Evolutionary conservation across 2,888 invertebrate species (phyloP).

Genomic region (Pammene aurita): DNA sequence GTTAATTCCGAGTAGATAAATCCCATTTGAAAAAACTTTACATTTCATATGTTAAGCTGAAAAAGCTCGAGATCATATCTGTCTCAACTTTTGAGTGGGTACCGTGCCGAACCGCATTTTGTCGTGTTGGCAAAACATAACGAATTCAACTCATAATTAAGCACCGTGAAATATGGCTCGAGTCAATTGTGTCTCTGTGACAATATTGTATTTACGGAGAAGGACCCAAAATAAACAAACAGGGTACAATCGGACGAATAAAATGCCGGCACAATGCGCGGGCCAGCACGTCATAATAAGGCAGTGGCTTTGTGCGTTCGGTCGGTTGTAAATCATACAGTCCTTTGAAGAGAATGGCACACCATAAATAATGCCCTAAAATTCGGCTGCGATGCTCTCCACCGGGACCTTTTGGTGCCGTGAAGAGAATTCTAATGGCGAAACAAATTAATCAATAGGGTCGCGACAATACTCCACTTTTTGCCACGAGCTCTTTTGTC

Average conservation of each 20-base stretch:
- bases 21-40: slow-evolving; percentile 26
- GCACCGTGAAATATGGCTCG: slow-evolving; percentile 75
- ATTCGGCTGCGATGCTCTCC: slow-evolving; percentile 70
- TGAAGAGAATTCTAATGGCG: slow-evolving; percentile 76
- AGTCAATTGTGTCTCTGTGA: slow-evolving; percentile 70
- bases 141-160: slow-evolving; percentile 63
- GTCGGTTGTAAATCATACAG: slow-evolving; percentile 78
- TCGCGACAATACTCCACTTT: slow-evolving; percentile 64
- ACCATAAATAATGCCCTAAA: slow-evolving; percentile 79
- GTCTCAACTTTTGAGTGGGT: slow-evolving; percentile 22
- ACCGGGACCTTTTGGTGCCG: slow-evolving; percentile 66
- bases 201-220: slow-evolving; percentile 77
- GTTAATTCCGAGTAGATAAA: slow-evolving; percentile 16
- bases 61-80: slow-evolving; percentile 15
- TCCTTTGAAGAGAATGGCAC: slow-evolving; percentile 79
- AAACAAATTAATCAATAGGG: slow-evolving; percentile 78
- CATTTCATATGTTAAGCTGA: slow-evolving; percentile 12
- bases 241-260: slow-evolving; percentile 75
- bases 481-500: slow-evolving; percentile 59
- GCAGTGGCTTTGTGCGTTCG: slow-evolving; percentile 73
- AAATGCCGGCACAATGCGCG: slow-evolving; percentile 77
- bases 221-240: slow-evolving; percentile 82
- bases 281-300: slow-evolving; percentile 81
- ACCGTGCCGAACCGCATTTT: slow-evolving; percentile 41
- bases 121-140: slow-evolving; percentile 63